These are phyloP conservation scores for Pluvialis apricaria DNA, from an alignment of 2,113 vertebrate genomes.

Conservation along the genomic window DNA sequence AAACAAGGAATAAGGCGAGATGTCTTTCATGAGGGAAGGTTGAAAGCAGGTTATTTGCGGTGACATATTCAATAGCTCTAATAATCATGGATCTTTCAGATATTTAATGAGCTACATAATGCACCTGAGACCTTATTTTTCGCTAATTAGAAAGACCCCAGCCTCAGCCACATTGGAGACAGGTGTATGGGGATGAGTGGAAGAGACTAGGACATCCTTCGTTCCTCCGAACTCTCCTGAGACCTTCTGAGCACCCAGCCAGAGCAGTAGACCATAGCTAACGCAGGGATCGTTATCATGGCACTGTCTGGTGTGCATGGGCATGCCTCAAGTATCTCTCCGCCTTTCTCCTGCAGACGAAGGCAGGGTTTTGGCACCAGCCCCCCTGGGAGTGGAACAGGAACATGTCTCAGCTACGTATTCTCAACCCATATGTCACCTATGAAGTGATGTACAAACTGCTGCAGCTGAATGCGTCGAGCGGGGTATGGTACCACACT, in stretches of 20 bases:
- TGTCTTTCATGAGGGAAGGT: neutral
- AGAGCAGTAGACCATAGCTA: neutral
- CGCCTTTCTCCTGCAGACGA: neutral
- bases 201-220: neutral
- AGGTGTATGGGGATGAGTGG: neutral
- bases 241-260: neutral
- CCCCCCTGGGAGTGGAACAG: fast-evolving
- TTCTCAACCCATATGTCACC: neutral
- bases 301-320: neutral
- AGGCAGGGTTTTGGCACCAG: neutral
- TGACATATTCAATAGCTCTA: neutral
- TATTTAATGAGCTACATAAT: neutral
- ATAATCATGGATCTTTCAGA: neutral
- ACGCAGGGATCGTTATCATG: neutral
- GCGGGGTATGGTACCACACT: neutral
- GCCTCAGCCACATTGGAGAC: neutral
- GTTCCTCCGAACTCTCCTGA: neutral
- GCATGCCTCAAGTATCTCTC: neutral
- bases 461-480: neutral
- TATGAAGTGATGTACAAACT: neutral
- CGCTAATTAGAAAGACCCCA: neutral
- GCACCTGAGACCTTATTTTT: neutral
- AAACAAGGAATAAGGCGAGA: neutral
- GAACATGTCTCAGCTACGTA: neutral
- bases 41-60: neutral